phyloP scores from a whole-genome alignment of 2,113 vertebrate species.

The Osmerus mordax region DNA sequence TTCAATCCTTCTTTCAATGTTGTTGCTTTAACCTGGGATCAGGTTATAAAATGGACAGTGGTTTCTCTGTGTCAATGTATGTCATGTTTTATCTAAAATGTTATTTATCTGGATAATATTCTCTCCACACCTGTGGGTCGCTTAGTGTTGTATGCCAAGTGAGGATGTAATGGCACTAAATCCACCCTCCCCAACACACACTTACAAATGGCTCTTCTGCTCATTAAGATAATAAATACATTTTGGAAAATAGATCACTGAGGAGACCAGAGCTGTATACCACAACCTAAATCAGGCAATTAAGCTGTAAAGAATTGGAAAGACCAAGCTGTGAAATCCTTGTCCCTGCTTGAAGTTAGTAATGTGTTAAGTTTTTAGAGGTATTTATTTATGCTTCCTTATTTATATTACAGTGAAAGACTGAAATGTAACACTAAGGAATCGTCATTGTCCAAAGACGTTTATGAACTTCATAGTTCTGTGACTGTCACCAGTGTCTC shows the following conservation, averaged over 20 bases:
- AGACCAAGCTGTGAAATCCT: slow-evolving; percentile 41
- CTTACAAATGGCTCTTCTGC: no score
- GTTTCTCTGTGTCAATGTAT: neutral
- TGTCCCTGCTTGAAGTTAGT: slow-evolving; percentile 21
- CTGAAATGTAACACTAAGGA: neutral
- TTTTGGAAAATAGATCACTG: no score
- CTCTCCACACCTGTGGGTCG: no score
- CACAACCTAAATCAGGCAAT: neutral
- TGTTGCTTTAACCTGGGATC: no score
- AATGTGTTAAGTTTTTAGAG: neutral
- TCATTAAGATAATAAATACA: no score
- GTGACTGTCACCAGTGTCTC: slow-evolving; percentile 5
- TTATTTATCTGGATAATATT: no score
- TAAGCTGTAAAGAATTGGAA: slow-evolving; percentile 12
- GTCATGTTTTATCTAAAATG: neutral
- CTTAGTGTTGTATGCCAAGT: slow-evolving; percentile 5
- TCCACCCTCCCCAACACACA: no score
- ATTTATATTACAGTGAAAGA: slow-evolving; percentile 14
- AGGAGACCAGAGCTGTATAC: no score
- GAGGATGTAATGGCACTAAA: neutral
- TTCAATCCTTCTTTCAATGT: neutral
- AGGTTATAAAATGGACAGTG: neutral
- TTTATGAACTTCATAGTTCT: no score
- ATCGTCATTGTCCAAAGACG: no score
- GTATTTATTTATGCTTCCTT: slow-evolving; percentile 2